These are phyloP conservation scores for Myrmecophaga tridactyla DNA, from an alignment of 2,113 vertebrate species.

Conservation along the genomic window DNA sequence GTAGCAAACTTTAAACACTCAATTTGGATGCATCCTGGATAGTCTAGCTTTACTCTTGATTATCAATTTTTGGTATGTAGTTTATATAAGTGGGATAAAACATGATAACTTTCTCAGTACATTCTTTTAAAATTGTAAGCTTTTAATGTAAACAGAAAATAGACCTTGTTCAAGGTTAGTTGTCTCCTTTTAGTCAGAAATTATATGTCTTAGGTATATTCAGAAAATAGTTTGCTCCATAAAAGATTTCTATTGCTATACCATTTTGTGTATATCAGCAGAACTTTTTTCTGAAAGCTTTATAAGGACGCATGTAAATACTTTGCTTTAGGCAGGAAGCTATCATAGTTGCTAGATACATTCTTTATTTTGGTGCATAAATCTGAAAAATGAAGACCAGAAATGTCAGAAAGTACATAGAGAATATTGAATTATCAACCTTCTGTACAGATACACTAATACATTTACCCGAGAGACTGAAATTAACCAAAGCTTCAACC, in stretches of 20 bases:
- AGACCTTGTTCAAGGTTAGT: conserved; percentile 72
- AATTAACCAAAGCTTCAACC: conserved; percentile 69
- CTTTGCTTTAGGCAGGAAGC: conserved; percentile 72
- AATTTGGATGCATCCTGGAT: not conserved
- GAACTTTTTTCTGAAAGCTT: conserved; percentile 68
- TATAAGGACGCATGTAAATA: conserved; percentile 76
- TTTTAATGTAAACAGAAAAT: conserved; percentile 54
- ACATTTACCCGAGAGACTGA: conserved; percentile 70
- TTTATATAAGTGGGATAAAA: conserved; percentile 6
- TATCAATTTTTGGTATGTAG: not conserved
- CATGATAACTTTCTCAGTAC: not conserved
- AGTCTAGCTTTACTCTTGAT: not conserved
- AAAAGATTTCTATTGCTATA: conserved; percentile 63
- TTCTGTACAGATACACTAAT: conserved; percentile 65
- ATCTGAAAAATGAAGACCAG: conserved; percentile 77
- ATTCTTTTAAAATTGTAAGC: conserved; percentile 31
- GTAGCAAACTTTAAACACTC: not conserved
- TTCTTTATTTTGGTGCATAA: conserved; percentile 76
- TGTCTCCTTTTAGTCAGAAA: conserved; percentile 52
- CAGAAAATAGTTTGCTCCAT: conserved; percentile 58
- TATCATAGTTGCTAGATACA: conserved; percentile 62
- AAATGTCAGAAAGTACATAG: conserved; percentile 75
- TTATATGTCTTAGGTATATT: conserved; percentile 46
- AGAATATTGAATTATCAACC: conserved; percentile 72
- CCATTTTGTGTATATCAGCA: conserved; percentile 72